A percentile compares a stretch with the other conserved stretches of the same genome.
These are phyloP conservation scores for Lepilemur septentrionalis DNA, from an alignment of 2,797 vertebrate genomes.

Conservation along the genomic window DNA sequence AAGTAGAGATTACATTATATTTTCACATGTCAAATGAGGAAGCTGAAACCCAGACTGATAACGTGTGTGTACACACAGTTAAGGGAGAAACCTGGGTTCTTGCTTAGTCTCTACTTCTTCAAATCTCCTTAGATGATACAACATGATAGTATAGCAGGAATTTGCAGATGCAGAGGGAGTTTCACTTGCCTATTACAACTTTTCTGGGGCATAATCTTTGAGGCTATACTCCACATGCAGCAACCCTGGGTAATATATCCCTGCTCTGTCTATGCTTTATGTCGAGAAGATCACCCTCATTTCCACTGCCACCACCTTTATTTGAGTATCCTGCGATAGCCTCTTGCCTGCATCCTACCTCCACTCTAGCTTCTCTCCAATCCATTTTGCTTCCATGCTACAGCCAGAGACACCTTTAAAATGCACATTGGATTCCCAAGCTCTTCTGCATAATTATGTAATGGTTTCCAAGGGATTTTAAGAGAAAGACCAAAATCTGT, in stretches of 20 bases:
- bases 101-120: neutral
- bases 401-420: neutral
- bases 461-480: neutral
- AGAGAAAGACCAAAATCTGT: neutral
- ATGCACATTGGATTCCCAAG: neutral
- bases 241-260: neutral
- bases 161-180: neutral
- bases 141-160: neutral
- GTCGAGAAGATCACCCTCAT: neutral
- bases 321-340: neutral
- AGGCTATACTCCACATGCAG: accelerated
- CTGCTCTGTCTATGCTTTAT: neutral
- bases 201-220: neutral
- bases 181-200: neutral
- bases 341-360: neutral
- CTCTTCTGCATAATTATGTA: neutral
- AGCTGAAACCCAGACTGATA: neutral
- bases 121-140: neutral
- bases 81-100: accelerated
- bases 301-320: neutral
- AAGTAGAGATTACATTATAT: neutral
- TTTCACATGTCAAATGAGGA: neutral
- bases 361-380: neutral
- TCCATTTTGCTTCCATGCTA: neutral
- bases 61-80: neutral